A percentile compares a stretch with the other conserved stretches of the same genome.
phyloP scores from a whole-genome alignment of 2,113 vertebrate species.

The Columbina picui region DNA sequence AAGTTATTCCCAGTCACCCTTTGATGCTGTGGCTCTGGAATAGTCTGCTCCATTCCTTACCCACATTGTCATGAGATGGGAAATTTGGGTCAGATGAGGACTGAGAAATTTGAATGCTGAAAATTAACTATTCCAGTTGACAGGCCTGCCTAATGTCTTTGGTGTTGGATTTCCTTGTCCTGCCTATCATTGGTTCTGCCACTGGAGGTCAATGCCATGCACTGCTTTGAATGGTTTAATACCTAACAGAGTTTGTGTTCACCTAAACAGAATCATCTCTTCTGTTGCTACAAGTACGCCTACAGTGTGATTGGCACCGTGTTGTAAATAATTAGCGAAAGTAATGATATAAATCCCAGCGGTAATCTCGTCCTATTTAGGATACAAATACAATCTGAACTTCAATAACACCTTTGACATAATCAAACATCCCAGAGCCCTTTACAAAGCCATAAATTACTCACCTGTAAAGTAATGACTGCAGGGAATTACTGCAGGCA shows the following conservation, averaged over 20 bases:
- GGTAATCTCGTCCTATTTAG: slow-evolving; percentile 64
- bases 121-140: background rate
- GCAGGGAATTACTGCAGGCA: slow-evolving; percentile 65
- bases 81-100: background rate
- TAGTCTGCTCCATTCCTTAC: background rate
- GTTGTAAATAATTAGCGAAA: slow-evolving; percentile 65
- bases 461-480: slow-evolving; percentile 72
- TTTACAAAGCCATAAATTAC: slow-evolving; percentile 74
- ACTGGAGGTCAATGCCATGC: slow-evolving; percentile 20
- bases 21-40: background rate
- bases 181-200: background rate
- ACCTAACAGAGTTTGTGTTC: background rate
- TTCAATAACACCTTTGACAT: slow-evolving; percentile 74
- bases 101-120: background rate
- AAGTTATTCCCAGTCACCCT: background rate
- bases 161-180: background rate
- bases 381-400: slow-evolving; percentile 71
- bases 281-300: background rate
- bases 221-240: background rate
- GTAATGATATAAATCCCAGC: slow-evolving; percentile 68
- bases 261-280: background rate
- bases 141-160: background rate
- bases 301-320: slow-evolving; percentile 48
- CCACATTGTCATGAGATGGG: background rate
- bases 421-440: slow-evolving; percentile 69